These are phyloP conservation scores for Thecocarcelia acutangulata DNA, from an alignment of 2,888 invertebrate species.

Conservation along the genomic window DNA sequence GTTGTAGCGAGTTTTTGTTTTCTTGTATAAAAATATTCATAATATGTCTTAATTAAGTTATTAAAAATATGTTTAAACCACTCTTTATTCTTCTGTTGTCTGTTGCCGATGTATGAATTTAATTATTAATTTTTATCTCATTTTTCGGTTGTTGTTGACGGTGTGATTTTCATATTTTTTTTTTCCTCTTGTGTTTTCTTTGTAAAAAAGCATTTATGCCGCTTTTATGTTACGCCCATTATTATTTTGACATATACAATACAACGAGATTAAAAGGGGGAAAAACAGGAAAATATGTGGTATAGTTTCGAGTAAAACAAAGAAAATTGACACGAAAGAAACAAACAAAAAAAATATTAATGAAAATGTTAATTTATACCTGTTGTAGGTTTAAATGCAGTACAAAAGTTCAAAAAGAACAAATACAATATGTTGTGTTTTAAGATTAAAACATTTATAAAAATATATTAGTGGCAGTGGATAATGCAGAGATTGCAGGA, in stretches of 20 bases:
- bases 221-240: constrained; percentile 66
- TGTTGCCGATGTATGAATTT: constrained; percentile 44
- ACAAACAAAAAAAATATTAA: constrained; percentile 37
- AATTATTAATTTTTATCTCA: constrained; percentile 57
- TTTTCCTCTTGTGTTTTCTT: neutral
- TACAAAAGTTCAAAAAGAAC: neutral
- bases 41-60: constrained; percentile 61
- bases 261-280: constrained; percentile 28
- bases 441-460: constrained; percentile 40
- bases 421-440: constrained; percentile 7
- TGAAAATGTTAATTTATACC: constrained; percentile 66
- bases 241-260: constrained; percentile 52
- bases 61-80: constrained; percentile 40
- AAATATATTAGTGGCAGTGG: constrained; percentile 3
- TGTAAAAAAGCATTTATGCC: constrained; percentile 54
- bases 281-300: constrained; percentile 9
- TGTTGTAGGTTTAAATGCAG: constrained; percentile 44
- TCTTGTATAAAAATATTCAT: constrained; percentile 16
- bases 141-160: constrained; percentile 35
- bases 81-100: neutral
- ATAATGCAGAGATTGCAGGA: neutral
- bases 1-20: constrained; percentile 20
- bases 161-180: constrained; percentile 50
- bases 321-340: constrained; percentile 18
- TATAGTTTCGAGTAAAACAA: constrained; percentile 19